Evolutionary conservation across 2,888 invertebrate species (phyloP).

Genomic region (Trisateles emortualis): DNA sequence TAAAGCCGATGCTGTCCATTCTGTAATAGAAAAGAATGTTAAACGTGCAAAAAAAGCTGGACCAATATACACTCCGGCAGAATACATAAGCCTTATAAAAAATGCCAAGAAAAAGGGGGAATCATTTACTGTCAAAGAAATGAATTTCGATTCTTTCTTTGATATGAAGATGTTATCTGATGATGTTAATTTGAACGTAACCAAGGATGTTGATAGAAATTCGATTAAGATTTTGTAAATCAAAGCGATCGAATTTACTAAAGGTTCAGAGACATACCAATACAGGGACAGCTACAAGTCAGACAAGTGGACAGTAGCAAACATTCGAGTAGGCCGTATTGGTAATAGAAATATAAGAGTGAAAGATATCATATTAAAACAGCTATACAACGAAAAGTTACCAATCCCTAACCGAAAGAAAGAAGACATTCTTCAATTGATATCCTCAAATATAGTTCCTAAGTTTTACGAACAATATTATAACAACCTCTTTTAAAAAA

Average conservation of each 20-base stretch:
- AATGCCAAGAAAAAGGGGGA: constrained; percentile 23
- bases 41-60: constrained; percentile 19
- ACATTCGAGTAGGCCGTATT: constrained; percentile 13
- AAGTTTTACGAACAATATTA: constrained; percentile 33
- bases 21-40: constrained; percentile 32
- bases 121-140: constrained; percentile 26
- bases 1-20: constrained; percentile 28
- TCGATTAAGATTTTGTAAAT: constrained; percentile 18
- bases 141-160: constrained; percentile 34
- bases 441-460: constrained; percentile 33
- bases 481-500: constrained; percentile 29
- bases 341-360: constrained; percentile 18
- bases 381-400: constrained; percentile 21
- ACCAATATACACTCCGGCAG: constrained; percentile 33
- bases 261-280: constrained; percentile 25
- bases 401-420: constrained; percentile 26
- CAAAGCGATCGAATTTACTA: constrained; percentile 22
- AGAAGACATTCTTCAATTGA: constrained; percentile 32
- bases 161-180: constrained; percentile 33
- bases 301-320: constrained; percentile 15
- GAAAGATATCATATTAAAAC: constrained; percentile 14
- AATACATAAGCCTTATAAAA: constrained; percentile 34
- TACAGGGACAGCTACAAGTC: constrained; percentile 1
- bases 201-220: constrained; percentile 14
- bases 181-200: constrained; percentile 24